phyloP scores from a whole-genome alignment of 2,888 invertebrate genomes.

The Oscheius sp. region DNA sequence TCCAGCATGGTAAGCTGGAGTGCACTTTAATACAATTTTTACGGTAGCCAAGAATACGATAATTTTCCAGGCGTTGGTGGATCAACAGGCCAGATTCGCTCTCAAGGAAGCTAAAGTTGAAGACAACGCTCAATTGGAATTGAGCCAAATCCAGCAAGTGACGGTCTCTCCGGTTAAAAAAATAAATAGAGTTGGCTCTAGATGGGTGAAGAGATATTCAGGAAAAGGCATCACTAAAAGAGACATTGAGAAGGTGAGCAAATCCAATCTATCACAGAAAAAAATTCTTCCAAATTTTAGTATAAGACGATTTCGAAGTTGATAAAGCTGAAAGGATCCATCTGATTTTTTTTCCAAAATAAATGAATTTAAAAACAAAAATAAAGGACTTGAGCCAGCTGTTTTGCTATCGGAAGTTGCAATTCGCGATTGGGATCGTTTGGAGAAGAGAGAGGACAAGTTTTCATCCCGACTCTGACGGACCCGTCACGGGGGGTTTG shows the following conservation, averaged over 20 bases:
- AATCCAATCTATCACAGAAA: neutral
- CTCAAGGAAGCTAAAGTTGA: neutral
- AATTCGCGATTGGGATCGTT: slow-evolving; percentile 23
- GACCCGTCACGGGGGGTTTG: slow-evolving; percentile 12
- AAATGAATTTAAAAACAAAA: no score
- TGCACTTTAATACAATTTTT: no score
- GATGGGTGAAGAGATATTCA: neutral
- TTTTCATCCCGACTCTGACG: slow-evolving; percentile 15
- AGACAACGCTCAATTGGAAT: neutral
- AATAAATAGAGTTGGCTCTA: neutral
- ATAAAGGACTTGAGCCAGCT: slow-evolving; percentile 16
- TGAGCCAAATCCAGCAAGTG: neutral
- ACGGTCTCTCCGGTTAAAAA: neutral
- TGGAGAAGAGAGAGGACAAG: no score
- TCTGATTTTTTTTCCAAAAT: neutral
- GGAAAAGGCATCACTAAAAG: neutral
- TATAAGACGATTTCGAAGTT: neutral
- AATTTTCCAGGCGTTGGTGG: neutral
- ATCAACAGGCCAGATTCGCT: neutral
- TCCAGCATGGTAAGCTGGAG: no score
- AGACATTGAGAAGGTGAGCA: slow-evolving; percentile 8
- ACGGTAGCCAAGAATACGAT: neutral
- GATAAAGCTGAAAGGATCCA: slow-evolving; percentile 2
- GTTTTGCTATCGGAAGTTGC: slow-evolving; percentile 29
- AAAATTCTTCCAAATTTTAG: neutral